These are phyloP conservation scores for Wasmannia auropunctata DNA, from an alignment of 1,140 invertebrate genomes.

Conservation along the genomic window DNA sequence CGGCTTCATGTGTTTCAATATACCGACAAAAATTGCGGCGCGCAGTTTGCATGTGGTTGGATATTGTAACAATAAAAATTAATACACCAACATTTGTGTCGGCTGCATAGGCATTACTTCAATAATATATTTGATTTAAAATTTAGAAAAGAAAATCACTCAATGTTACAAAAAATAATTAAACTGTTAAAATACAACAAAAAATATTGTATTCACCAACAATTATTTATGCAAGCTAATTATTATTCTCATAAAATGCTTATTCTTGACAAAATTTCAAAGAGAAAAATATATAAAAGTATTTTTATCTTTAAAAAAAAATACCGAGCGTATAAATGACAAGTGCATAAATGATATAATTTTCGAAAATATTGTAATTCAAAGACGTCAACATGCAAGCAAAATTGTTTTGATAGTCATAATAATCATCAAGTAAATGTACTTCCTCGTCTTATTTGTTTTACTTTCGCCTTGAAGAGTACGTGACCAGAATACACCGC, in stretches of 20 bases:
- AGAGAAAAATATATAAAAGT: background rate
- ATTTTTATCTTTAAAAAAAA: background rate
- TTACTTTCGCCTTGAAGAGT: constrained; percentile 33
- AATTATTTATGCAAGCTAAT: background rate
- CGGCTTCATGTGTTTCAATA: too few species aligned
- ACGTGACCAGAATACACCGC: constrained; percentile 17
- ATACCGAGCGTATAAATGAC: background rate
- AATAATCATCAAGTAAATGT: constrained; percentile 17
- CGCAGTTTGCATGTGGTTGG: too few species aligned
- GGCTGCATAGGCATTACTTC: too few species aligned
- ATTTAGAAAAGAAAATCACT: background rate
- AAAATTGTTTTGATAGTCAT: constrained; percentile 20
- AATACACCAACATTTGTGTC: too few species aligned
- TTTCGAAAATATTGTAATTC: background rate
- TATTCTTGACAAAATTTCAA: background rate
- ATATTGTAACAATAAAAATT: too few species aligned
- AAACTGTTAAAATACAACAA: background rate
- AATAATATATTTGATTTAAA: background rate
- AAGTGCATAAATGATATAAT: background rate
- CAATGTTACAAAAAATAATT: background rate
- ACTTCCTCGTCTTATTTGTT: constrained; percentile 10
- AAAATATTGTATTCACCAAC: background rate
- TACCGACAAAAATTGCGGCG: too few species aligned
- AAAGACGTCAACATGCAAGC: background rate
- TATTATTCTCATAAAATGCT: background rate